phyloP scores from a whole-genome alignment of 1,140 invertebrate species.

The Diabrotica virgifera region DNA sequence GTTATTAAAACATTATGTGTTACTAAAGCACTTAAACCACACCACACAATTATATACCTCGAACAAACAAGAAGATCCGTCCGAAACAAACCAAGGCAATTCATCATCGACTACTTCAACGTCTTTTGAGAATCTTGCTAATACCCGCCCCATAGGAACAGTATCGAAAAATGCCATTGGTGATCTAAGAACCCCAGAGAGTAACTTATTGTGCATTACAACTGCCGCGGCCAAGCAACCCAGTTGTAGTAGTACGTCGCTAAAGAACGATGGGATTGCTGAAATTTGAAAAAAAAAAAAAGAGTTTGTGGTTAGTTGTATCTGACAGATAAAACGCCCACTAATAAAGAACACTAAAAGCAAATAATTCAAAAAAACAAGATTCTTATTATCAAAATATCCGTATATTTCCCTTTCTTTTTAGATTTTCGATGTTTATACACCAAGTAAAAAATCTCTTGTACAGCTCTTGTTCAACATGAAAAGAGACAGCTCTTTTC shows the following conservation, averaged over 20 bases:
- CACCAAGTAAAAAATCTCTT: too few species aligned
- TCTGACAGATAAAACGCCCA: background rate
- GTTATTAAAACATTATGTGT: too few species aligned
- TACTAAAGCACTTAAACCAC: too few species aligned
- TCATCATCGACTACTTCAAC: conserved; percentile 65
- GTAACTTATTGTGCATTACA: conserved; percentile 71
- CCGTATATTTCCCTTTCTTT: too few species aligned
- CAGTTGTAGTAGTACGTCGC: conserved; percentile 56
- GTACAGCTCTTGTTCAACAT: too few species aligned
- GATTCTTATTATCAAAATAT: too few species aligned
- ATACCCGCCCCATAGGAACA: conserved; percentile 81
- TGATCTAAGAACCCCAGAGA: conserved; percentile 70
- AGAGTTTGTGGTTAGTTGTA: too few species aligned
- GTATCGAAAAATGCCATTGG: conserved; percentile 84
- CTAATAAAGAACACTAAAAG: too few species aligned
- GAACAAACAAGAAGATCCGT: conserved; percentile 73
- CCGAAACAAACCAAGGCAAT: conserved; percentile 67
- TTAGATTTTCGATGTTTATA: too few species aligned
- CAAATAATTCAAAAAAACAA: background rate
- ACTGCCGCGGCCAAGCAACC: conserved; percentile 61
- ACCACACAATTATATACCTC: conserved; percentile 60
- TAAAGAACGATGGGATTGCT: conserved; percentile 48
- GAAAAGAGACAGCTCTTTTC: too few species aligned
- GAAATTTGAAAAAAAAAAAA: background rate
- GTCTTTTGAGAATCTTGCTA: conserved; percentile 85